These are phyloP conservation scores for Poeciliopsis occidentalis DNA, from an alignment of 2,113 vertebrate species.

Conservation along the genomic window DNA sequence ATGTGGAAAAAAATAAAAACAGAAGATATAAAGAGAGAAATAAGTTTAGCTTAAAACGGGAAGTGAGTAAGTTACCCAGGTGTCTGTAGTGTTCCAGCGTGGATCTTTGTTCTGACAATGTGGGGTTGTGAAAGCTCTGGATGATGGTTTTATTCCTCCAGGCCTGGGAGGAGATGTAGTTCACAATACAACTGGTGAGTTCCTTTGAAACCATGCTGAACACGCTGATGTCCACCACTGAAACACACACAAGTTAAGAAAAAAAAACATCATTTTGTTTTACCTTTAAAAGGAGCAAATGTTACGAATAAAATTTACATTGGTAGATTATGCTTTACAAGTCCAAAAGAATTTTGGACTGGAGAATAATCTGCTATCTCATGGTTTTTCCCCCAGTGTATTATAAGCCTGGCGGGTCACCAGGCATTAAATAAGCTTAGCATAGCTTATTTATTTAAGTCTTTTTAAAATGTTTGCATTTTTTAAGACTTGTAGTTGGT, in stretches of 20 bases:
- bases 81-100: conserved; percentile 83
- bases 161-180: conserved; percentile 82
- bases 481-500: too few species aligned
- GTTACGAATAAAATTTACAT: neutral
- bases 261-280: neutral
- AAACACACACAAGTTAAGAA: conserved; percentile 45
- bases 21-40: neutral
- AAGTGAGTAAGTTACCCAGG: conserved; percentile 77
- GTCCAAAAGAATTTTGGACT: neutral
- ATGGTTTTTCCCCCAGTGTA: neutral
- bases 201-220: conserved; percentile 90
- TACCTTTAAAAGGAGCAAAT: neutral
- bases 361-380: neutral
- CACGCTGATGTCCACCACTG: conserved; percentile 87
- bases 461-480: too few species aligned
- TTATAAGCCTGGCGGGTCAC: too few species aligned
- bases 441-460: too few species aligned
- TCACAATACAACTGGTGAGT: conserved; percentile 73
- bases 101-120: conserved; percentile 44
- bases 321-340: neutral
- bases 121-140: conserved; percentile 79
- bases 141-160: conserved; percentile 83
- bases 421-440: too few species aligned
- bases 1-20: neutral
- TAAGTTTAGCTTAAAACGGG: neutral